Evolutionary conservation across 2,113 vertebrate species (phyloP), one percentile per base, ranked within the genome.

Genomic region (Oreochromis spilurus): DNA sequence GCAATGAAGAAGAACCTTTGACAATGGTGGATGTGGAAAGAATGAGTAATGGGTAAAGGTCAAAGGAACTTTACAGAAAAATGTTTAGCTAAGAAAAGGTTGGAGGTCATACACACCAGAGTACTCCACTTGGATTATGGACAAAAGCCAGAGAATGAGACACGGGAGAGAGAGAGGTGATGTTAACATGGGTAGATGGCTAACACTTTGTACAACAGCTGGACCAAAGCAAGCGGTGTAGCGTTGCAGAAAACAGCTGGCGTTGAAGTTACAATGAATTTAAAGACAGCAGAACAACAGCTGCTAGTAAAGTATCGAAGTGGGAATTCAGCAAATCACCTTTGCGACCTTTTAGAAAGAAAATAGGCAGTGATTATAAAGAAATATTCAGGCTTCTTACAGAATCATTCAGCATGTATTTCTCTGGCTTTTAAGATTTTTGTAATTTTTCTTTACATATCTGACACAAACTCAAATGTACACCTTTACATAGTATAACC

Each of bases 51-150:
- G 84, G 77, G 48, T 16, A 43, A 48, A 89, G 19, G 65, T 77
- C 38, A 75, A 82, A 50, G 54, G 78, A 82, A 84, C 11, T 86
- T 79, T 7, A 89, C 67, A 83, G 58, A 87, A 77, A 78, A 50
- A 50, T 52, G 43, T 79, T 83, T 40, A 81, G 9, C 38, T 60
- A 87, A 89, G 82, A 89, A 92, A 65, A 92, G 91, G 87, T 90
- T 87, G 85, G 89, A 96, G 95, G 97, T 97, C 95, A 98, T 99
- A 99, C 98, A 99, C 98, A 99, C 98, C 98, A 95, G 98, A 99
- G 96, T 99, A 99, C 96, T 99, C 98, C 97, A 98, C 98, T 99
- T 97, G 97, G 96, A 97, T 96, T 95, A 97, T 97, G 96, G 97
- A 96, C 95, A 97, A 96, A 97, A 96, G 95, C 96, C 97, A 96